phyloP scores from a whole-genome alignment of 2,113 vertebrate genomes.

The Monopterus albus region DNA sequence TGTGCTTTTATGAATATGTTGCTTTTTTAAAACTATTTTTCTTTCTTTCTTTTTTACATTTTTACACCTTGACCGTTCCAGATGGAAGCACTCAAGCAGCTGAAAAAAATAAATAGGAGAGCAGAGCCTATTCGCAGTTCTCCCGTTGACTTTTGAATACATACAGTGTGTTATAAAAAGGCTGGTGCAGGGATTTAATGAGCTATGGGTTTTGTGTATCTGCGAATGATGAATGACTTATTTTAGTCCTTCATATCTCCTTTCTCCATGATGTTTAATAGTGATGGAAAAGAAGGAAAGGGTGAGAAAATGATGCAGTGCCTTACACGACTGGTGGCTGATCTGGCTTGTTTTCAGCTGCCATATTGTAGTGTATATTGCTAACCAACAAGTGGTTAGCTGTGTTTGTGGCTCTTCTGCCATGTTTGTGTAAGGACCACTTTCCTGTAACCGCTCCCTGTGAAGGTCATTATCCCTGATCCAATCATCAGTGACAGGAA shows the following conservation, averaged over 20 bases:
- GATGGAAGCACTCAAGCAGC: constrained; percentile 41
- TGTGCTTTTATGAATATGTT: constrained; percentile 42
- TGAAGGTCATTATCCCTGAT: constrained; percentile 75
- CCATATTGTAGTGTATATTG: constrained; percentile 3
- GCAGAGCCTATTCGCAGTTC: constrained; percentile 4
- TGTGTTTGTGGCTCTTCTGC: constrained; percentile 46
- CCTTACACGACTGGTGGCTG: constrained; percentile 18
- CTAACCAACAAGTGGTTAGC: constrained; percentile 35
- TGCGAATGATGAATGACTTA: constrained; percentile 47
- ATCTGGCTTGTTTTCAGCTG: constrained; percentile 37
- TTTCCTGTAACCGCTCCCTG: constrained; percentile 63
- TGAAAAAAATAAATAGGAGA: constrained; percentile 42
- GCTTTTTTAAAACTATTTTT: no score
- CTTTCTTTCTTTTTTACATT: constrained; percentile 16
- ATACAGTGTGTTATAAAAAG: constrained; percentile 51
- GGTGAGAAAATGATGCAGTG: constrained; percentile 36
- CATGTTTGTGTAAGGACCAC: constrained; percentile 68
- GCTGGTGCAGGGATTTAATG: constrained; percentile 42
- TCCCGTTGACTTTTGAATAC: constrained; percentile 67
- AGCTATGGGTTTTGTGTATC: constrained; percentile 44
- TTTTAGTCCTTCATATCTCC: constrained; percentile 8
- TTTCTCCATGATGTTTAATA: constrained; percentile 43
- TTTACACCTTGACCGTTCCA: constrained; percentile 52
- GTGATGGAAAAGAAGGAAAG: constrained; percentile 30
- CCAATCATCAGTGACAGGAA: constrained; percentile 60